Conservation (phyloP, 2,797 vertebrate species). For the Dallia pectoralis region DNA sequence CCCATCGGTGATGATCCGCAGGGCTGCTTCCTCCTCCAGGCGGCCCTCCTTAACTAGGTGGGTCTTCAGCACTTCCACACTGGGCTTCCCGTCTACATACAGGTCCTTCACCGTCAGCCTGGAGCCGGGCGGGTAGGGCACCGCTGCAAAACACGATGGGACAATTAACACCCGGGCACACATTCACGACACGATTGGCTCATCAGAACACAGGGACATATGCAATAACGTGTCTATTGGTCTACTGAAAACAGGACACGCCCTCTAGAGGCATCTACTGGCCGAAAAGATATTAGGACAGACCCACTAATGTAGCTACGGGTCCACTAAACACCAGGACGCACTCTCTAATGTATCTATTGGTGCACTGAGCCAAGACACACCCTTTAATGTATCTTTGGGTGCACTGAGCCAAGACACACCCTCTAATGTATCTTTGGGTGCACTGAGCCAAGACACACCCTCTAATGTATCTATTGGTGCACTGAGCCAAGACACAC, state of each 20-base stretch:
- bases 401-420: background rate
- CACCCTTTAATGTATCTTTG: background rate
- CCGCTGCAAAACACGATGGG: slow-evolving; percentile 72
- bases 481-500: background rate
- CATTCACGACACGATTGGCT: background rate
- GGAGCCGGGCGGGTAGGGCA: slow-evolving; percentile 92
- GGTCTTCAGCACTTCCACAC: slow-evolving; percentile 87
- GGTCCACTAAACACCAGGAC: background rate
- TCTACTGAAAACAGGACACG: no score
- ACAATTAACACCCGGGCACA: background rate
- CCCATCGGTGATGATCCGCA: slow-evolving; percentile 95
- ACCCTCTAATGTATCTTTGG: background rate
- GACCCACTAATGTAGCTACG: background rate
- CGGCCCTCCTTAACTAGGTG: slow-evolving; percentile 95
- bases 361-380: background rate
- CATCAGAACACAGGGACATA: no score
- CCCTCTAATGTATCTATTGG: background rate
- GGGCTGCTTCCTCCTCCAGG: slow-evolving; percentile 89
- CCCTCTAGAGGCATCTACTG: no score
- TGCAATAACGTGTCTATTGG: no score
- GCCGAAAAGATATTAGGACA: no score
- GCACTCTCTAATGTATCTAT: background rate
- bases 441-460: no score
- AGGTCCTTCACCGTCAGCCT: slow-evolving; percentile 89
- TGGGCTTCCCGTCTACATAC: slow-evolving; percentile 89